These are phyloP conservation scores for Coelopa frigida DNA, from an alignment of 1,140 invertebrate species.

Conservation along the genomic window DNA sequence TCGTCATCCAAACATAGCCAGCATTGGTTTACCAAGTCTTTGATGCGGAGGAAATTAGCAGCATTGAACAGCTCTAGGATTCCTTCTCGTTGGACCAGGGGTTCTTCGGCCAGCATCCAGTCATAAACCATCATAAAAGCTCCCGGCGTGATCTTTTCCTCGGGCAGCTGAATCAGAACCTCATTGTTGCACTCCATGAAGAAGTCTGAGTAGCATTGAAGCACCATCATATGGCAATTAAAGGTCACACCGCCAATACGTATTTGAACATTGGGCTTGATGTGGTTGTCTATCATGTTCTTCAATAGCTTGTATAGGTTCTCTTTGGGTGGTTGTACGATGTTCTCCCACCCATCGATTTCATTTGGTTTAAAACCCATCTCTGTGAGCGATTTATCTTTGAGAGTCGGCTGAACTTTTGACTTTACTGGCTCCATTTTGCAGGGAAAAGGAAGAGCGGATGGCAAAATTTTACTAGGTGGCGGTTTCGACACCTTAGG, in stretches of 20 bases:
- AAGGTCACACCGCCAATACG: conserved; percentile 29
- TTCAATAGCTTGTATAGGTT: conserved; percentile 18
- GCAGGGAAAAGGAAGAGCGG: conserved; percentile 1
- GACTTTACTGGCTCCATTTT: background rate
- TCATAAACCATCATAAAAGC: conserved; percentile 64
- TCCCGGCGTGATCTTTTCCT: conserved; percentile 46
- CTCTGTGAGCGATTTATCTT: conserved; percentile 9
- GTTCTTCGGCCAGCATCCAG: conserved; percentile 65
- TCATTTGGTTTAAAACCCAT: conserved; percentile 12
- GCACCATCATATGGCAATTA: conserved; percentile 32
- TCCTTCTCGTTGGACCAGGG: conserved; percentile 54
- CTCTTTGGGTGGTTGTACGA: conserved; percentile 22
- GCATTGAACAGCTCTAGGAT: conserved; percentile 62
- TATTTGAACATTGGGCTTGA: conserved; percentile 31
- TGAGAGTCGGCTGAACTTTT: background rate
- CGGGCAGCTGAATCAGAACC: conserved; percentile 5
- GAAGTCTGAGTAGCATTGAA: conserved; percentile 33
- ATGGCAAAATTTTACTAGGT: conserved; percentile 10
- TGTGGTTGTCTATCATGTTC: conserved; percentile 29
- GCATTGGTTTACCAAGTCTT: conserved; percentile 64
- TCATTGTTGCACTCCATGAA: conserved; percentile 18
- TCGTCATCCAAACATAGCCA: conserved; percentile 63
- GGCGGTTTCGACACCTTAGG: background rate
- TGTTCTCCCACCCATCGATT: conserved; percentile 19
- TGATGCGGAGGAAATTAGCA: conserved; percentile 58